Base-by-base conservation (phyloP, 2,797 vertebrate genomes). In the Nannoperca australis region DNA sequence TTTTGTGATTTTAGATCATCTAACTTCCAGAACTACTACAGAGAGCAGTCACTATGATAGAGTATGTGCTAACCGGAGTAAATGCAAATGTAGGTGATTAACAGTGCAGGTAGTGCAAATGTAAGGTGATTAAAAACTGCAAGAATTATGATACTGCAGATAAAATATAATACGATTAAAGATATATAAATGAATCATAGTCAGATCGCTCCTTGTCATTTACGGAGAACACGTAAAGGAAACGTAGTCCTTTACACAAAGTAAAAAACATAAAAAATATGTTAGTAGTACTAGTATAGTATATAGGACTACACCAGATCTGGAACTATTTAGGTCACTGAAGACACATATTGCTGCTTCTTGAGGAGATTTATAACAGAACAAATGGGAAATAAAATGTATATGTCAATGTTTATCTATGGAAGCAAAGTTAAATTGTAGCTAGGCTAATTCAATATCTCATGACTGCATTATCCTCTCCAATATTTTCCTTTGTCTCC, bases 401-500 rank as follows among this genome's bases (percentile, higher is more conserved):
- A 49, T 60, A 62, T 13, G 1, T 18, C 7, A 24, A 32, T 55
- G 18, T 44, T 40, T 24, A 47, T 51, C 20, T 20, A 11, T 42
- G 4, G 49, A 61, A 42, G 20, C 1, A 61, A 14, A 68, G 14
- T 64, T n/a, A 14, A 66, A 17, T 51, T 70, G 11, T 47, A 47
- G n/a, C 56, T 36, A 7, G 14, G 18, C 17, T 61, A 58, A 62
- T 54, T 20, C 18, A 62, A 38, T 20, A 18, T 34, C 3, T 11
- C 10, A 32, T 64, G 67, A 47, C 14, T 63, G 24, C 8, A 27
- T 58, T 24, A 56, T 44, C 53, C 32, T 32, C 7, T 38, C 11
- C 42, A 12, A 38, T 75, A 9, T 55, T 50, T 38, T 22, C 44
- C 34, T 45, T 54, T n/a, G 62, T 76, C 11, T 67, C 49, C 51